phyloP scores from a whole-genome alignment of 2,113 vertebrate genomes.

The Pelecanus crispus region DNA sequence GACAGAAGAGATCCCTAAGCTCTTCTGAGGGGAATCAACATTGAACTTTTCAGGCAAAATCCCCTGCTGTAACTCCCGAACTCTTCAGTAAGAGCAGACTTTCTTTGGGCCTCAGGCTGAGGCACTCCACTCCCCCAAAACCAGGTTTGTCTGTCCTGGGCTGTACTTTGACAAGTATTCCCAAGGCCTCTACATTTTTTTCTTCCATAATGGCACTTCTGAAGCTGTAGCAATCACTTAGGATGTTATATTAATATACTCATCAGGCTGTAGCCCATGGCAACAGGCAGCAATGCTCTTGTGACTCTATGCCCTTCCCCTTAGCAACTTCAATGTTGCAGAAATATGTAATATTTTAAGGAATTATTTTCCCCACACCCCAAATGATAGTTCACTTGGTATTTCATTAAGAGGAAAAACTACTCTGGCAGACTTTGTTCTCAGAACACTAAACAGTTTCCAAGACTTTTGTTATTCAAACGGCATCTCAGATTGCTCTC shows the following conservation, averaged over 20 bases:
- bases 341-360: background rate
- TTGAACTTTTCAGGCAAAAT: background rate
- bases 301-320: background rate
- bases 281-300: background rate
- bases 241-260: background rate
- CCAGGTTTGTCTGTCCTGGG: background rate
- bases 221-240: background rate
- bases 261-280: background rate
- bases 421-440: background rate
- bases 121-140: background rate
- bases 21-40: background rate
- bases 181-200: background rate
- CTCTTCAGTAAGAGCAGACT: background rate
- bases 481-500: background rate
- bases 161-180: background rate
- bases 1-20: background rate
- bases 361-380: background rate
- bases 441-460: background rate
- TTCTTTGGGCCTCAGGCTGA: background rate
- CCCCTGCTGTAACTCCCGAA: background rate
- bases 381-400: background rate
- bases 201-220: background rate
- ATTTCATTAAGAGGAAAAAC: background rate
- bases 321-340: background rate
- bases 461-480: background rate